Evolutionary conservation across 2,888 invertebrate species (phyloP), one percentile per base, ranked within the genome.

Genomic region (Caenorhabditis parvicauda): DNA sequence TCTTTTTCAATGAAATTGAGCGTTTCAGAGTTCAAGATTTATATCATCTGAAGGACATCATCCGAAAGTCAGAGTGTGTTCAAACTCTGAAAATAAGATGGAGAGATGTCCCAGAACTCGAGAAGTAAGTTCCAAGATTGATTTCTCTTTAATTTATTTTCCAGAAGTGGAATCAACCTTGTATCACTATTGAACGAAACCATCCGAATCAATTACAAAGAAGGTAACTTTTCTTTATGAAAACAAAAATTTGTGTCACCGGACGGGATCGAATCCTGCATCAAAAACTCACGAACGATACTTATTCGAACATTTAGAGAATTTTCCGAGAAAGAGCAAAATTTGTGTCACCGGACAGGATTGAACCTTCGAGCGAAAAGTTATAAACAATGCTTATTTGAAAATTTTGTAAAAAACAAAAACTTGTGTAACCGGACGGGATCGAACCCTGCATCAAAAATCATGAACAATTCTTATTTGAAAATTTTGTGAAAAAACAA

Each of bases 31-130:
- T 66, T 3, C 43, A 38, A 12, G 69, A 70, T 29, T 41, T 70
- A 3, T 59, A 49, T 32, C 61, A 62, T 44, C 54, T 70, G 2
- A 59, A 59, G 21, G 69, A 70, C 49, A 7, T 64, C 7, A 53
- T 70, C 3, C 43, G 60, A 19, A 49, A 54, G 3, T 61, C 63
- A 9, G 41, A 64, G 4, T 70, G 69, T 32, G 41, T 48, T 0
- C 69, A 70, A 48, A 66, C 59, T 2, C 29, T 70, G 27, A 54
- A 59, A 19, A 52, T 66, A 27, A 54, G 42, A 29, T 70, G 69
- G 69, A 59, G 53, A 14, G 49, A 52, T 21, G 32, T 27, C 14
- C 60, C 64, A 6, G 65, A 59, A 27, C 0, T 29, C 0, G 54
- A 48, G 17, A 44, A 1, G 17, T 24, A 2, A 21, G 17, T 38